Base-by-base conservation (phyloP, 1,140 invertebrate species). In the Drosophila setifemur region DNA sequence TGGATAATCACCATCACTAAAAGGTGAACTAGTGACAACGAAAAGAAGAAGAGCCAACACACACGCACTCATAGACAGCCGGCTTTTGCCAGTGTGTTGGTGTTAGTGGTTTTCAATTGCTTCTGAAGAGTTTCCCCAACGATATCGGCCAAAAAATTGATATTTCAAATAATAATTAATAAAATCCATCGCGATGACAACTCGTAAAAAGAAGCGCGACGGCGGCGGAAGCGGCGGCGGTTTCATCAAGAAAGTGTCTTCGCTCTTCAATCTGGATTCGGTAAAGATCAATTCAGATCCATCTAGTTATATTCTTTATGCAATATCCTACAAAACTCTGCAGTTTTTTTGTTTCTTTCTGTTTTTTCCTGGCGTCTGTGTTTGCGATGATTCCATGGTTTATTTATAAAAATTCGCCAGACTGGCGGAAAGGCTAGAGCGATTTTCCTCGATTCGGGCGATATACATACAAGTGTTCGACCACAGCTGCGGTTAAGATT, bases 181-280 rank as follows among this genome's bases (percentile, higher is more conserved):
- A 25, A 3, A 42, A 54, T 2, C 19, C 25, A 40, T n/a, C n/a
- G 66, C 25, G 43, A 95, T 96, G 95, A 95, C 95, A 79, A 94
- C 94, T 73, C 92, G 95, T 91, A 93, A 94, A 90, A 95, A 95
- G 93, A 94, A 94, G 90, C 93, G 94, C 89, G 94, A 94, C 90
- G 94, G 95, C 75, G 92, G 93, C 78, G 91, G 91, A 37, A 55
- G 87, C 42, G 69, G 86, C 55, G 48, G 75, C 45, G 58, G 94
- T 90, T 96, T 96, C 91, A 94, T 96, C 88, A 95, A 95, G 92
- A 96, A 96, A 93, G 95, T 96, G 64, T 96, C 95, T 73, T 96
- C 95, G 63, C 92, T 96, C 79, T 96, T 96, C 92, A 96, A 95
- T 92, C 93, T 96, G 91, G 95, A 96, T 89, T 94, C 94, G 94